phyloP scores from a whole-genome alignment of 2,113 vertebrate genomes.

The Gallinago paraguaiae region DNA sequence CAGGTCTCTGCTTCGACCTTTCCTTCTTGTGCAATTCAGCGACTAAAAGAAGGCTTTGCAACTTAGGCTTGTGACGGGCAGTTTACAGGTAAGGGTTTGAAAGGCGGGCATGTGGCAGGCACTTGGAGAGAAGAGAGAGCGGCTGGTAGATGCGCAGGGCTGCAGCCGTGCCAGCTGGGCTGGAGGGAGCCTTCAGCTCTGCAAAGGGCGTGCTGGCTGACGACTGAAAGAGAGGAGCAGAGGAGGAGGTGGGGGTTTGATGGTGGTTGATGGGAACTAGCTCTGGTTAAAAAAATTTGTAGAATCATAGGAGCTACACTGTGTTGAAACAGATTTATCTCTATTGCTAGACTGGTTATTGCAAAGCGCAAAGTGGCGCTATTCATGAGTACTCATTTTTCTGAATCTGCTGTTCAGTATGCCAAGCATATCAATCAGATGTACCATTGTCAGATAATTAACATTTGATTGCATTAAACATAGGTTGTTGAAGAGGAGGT shows the following conservation, averaged over 20 bases:
- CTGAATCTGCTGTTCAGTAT: constrained; percentile 36
- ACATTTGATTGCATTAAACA: constrained; percentile 62
- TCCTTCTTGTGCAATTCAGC: background rate
- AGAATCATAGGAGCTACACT: background rate
- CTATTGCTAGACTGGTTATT: constrained; percentile 19
- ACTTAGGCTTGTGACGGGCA: background rate
- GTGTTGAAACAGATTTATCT: constrained; percentile 24
- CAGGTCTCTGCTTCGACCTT: background rate
- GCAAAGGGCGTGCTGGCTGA: background rate
- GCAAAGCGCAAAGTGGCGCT: constrained; percentile 28
- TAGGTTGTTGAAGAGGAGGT: constrained; percentile 13
- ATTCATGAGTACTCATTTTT: constrained; percentile 50
- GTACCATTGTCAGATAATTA: constrained; percentile 60
- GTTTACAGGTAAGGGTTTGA: background rate
- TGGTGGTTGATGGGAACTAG: background rate
- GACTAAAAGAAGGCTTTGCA: background rate
- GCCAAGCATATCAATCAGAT: constrained; percentile 60
- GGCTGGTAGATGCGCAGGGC: background rate
- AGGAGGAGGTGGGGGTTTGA: background rate
- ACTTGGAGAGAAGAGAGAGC: background rate
- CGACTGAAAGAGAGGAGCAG: background rate
- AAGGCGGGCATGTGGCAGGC: background rate
- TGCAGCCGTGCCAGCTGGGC: background rate
- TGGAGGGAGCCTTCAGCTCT: background rate
- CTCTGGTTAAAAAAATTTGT: constrained; percentile 4